Conservation (phyloP, 2,113 vertebrate species). For the Fulica atra region DNA sequence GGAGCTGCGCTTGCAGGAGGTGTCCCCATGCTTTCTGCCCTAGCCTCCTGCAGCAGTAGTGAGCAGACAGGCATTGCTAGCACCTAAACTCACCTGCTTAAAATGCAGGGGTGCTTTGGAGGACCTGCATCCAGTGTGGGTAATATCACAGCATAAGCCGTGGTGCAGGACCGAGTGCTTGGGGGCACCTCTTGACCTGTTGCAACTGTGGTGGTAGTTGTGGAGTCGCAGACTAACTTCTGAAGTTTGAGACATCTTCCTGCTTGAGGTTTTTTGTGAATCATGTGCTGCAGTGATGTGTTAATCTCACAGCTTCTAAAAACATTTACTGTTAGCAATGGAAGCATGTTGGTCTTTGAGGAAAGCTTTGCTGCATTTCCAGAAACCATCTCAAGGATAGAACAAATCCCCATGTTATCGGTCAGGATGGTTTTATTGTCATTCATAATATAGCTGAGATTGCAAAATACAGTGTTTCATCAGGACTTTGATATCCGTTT, state of each 20-base stretch:
- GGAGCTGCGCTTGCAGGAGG: too few relatives aligned
- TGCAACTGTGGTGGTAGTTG: background rate
- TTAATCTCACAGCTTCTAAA: background rate
- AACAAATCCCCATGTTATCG: background rate
- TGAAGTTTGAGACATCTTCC: background rate
- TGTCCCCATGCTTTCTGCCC: background rate
- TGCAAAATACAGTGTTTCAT: background rate
- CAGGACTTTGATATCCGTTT: background rate
- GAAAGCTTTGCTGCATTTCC: background rate
- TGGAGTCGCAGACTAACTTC: background rate
- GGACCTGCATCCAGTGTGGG: rapidly evolving
- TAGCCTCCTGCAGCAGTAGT: background rate
- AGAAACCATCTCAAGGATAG: background rate
- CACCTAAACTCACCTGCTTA: background rate
- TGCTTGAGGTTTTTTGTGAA: background rate
- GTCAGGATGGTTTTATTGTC: background rate
- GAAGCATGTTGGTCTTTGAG: background rate
- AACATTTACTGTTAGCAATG: background rate
- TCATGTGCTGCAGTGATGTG: too few relatives aligned
- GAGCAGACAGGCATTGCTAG: background rate
- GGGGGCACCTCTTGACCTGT: rapidly evolving
- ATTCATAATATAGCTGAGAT: background rate
- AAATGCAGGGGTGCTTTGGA: background rate
- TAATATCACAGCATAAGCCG: background rate
- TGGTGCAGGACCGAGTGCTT: rapidly evolving